These are phyloP conservation scores for Pristionchus exspectatus DNA, from an alignment of 2,888 invertebrate genomes.

Conservation along the genomic window DNA sequence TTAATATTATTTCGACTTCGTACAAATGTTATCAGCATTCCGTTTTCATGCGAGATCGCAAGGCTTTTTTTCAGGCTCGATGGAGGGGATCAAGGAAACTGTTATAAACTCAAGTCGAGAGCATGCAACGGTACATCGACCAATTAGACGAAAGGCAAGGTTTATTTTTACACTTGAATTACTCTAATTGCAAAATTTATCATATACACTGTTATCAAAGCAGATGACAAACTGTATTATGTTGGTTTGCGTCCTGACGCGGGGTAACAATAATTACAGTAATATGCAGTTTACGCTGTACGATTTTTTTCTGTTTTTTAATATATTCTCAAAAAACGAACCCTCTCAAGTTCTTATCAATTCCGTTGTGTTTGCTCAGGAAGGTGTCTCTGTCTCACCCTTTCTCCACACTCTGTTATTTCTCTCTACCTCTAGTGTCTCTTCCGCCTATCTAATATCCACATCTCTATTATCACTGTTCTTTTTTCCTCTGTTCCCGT, in stretches of 20 bases:
- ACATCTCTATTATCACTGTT: too few relatives aligned
- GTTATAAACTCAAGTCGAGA: neutral
- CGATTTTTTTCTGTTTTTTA: neutral
- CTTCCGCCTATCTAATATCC: neutral
- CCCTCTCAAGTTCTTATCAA: neutral
- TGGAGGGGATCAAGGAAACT: constrained; percentile 1
- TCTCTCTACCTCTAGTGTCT: neutral
- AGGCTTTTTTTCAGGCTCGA: too few relatives aligned
- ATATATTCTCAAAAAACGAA: neutral
- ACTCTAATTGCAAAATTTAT: neutral
- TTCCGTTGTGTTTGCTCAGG: neutral
- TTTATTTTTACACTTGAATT: neutral
- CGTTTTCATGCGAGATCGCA: neutral
- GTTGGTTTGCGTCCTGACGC: too few relatives aligned
- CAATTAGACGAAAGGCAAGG: neutral
- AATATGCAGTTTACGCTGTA: neutral
- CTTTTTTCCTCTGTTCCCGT: too few relatives aligned
- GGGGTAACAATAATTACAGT: neutral
- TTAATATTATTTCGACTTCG: too few relatives aligned
- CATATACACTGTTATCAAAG: too few relatives aligned
- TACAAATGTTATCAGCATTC: neutral
- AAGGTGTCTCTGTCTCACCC: neutral
- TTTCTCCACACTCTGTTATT: neutral
- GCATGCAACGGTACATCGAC: neutral
- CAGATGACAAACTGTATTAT: too few relatives aligned